Conservation (phyloP, 1,140 invertebrate species). For the Heliothis virescens region DNA sequence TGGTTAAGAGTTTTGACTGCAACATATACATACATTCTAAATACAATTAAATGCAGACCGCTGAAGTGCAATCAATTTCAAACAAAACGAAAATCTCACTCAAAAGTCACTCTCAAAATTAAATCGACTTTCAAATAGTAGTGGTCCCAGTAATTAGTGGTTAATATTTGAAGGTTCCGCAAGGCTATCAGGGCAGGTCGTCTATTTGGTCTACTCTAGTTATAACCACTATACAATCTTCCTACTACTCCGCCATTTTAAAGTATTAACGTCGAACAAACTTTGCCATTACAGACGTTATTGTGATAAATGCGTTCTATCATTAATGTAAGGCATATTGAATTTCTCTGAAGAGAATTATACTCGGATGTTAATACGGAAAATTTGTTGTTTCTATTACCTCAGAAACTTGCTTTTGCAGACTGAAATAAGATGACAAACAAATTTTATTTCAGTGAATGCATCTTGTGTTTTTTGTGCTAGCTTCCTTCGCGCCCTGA, state of each 20-base stretch:
- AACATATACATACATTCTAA: no score
- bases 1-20: no score
- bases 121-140: not conserved
- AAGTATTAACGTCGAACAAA: conserved; percentile 2
- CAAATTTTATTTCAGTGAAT: no score
- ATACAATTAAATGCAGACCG: no score
- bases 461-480: no score
- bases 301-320: not conserved
- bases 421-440: no score
- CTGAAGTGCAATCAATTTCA: no score
- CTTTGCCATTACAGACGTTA: conserved; percentile 12
- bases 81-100: no score
- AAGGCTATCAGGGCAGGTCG: conserved; percentile 11
- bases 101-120: not conserved
- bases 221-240: not conserved
- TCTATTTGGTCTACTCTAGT: not conserved
- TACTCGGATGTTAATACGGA: not conserved
- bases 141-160: conserved; percentile 16
- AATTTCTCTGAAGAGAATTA: not conserved
- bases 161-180: conserved; percentile 46
- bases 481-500: no score
- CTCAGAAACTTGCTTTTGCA: no score
- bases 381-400: no score
- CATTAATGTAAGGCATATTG: not conserved
- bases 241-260: conserved; percentile 3